These are phyloP conservation scores for Gadus chalcogrammus DNA, from an alignment of 2,113 vertebrate species.

Conservation along the genomic window DNA sequence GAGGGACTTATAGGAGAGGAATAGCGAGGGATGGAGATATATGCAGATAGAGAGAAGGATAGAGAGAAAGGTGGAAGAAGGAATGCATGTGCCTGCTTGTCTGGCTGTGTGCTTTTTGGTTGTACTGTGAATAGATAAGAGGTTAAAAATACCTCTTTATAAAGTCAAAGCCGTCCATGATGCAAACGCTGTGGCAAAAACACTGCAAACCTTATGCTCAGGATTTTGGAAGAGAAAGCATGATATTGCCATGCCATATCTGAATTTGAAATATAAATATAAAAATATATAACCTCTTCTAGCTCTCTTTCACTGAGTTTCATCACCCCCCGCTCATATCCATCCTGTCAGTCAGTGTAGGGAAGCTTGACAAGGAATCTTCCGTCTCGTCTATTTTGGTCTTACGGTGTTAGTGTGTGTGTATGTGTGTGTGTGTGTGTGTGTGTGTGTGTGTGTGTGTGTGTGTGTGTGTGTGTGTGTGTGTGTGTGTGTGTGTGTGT, in stretches of 20 bases:
- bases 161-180: no score
- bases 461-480: conserved; percentile 23
- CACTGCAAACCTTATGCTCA: no score
- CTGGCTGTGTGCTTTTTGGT: not conserved
- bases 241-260: no score
- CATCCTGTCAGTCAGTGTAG: conserved; percentile 63
- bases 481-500: conserved; percentile 1
- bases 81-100: not conserved
- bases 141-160: no score
- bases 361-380: conserved; percentile 78
- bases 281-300: conserved; percentile 28
- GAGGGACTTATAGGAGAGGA: not conserved
- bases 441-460: not conserved
- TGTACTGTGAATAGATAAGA: not conserved
- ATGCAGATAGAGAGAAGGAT: not conserved
- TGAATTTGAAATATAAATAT: conserved; percentile 10
- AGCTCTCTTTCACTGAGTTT: conserved; percentile 64
- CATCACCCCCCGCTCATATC: conserved; percentile 57
- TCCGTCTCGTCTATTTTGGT: conserved; percentile 87
- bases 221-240: no score
- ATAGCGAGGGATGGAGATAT: not conserved
- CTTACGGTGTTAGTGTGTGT: conserved; percentile 12
- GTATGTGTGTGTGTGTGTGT: conserved; percentile 14
- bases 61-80: not conserved
- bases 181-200: no score